Conservation (phyloP, 2,888 invertebrate species). For the Melieria crassipennis region DNA sequence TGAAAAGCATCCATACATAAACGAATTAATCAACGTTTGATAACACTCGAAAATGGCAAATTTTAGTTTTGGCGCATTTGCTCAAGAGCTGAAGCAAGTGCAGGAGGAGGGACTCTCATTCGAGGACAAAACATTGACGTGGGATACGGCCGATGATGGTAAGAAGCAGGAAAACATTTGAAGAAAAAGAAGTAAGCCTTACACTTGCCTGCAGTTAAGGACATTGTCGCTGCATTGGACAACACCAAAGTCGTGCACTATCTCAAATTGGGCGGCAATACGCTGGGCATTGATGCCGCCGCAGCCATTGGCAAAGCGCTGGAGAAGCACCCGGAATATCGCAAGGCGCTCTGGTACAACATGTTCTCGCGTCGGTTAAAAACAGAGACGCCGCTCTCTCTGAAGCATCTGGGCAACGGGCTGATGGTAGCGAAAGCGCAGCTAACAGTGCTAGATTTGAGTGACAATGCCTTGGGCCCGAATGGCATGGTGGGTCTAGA, state of each 20-base stretch:
- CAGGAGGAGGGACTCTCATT: constrained; percentile 78
- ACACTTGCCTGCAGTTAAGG: constrained; percentile 69
- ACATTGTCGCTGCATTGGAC: constrained; percentile 80
- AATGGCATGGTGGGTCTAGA: constrained; percentile 91
- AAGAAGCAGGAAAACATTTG: constrained; percentile 50
- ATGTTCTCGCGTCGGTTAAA: constrained; percentile 97
- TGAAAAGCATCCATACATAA: no score
- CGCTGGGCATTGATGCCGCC: constrained; percentile 90
- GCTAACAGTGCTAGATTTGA: constrained; percentile 87
- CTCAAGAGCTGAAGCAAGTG: constrained; percentile 47
- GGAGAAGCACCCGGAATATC: constrained; percentile 79
- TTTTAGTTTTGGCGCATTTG: constrained; percentile 52
- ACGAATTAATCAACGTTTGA: no score
- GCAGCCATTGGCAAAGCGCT: constrained; percentile 84
- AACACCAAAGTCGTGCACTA: constrained; percentile 75
- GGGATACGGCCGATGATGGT: constrained; percentile 85
- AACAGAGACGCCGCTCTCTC: constrained; percentile 91
- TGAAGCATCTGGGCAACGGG: constrained; percentile 81
- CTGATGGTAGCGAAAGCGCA: constrained; percentile 82
- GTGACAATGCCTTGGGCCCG: constrained; percentile 97
- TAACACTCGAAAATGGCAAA: constrained; percentile 3
- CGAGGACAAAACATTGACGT: constrained; percentile 80
- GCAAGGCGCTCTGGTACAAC: constrained; percentile 92
- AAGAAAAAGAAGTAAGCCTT: background rate
- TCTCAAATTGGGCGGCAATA: constrained; percentile 91